Evolutionary conservation across 1,140 invertebrate species (phyloP).

Genomic region (Adoxophyes honmai): DNA sequence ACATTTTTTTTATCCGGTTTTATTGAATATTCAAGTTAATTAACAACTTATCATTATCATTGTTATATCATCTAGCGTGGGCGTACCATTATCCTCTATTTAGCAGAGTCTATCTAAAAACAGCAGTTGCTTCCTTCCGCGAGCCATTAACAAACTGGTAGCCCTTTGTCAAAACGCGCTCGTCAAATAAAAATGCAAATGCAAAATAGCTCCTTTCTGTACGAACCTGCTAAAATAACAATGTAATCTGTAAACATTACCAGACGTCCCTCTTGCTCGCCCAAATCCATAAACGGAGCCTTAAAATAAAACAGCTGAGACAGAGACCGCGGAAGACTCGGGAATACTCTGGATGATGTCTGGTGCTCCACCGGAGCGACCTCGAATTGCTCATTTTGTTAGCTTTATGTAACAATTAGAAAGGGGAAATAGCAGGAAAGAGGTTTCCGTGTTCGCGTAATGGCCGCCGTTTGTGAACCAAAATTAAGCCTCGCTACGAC

Average conservation of each 20-base stretch:
- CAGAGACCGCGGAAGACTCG: constrained; percentile 1
- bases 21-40: no score
- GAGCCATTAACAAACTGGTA: no score
- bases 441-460: constrained; percentile 25
- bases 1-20: no score
- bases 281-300: constrained; percentile 13
- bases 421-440: constrained; percentile 26
- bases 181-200: no score
- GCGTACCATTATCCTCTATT: no score
- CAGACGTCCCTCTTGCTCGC: background rate
- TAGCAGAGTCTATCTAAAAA: no score
- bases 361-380: constrained; percentile 10
- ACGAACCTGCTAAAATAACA: background rate
- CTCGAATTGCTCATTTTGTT: constrained; percentile 22
- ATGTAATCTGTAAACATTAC: background rate
- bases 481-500: constrained; percentile 27
- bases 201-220: no score
- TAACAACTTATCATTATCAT: no score
- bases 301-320: constrained; percentile 12
- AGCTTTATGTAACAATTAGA: constrained; percentile 24
- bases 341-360: constrained; percentile 11
- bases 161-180: no score
- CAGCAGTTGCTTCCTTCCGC: no score
- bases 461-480: constrained; percentile 24
- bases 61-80: no score